phyloP scores from a whole-genome alignment of 2,888 invertebrate genomes.

The Rapana venosa region DNA sequence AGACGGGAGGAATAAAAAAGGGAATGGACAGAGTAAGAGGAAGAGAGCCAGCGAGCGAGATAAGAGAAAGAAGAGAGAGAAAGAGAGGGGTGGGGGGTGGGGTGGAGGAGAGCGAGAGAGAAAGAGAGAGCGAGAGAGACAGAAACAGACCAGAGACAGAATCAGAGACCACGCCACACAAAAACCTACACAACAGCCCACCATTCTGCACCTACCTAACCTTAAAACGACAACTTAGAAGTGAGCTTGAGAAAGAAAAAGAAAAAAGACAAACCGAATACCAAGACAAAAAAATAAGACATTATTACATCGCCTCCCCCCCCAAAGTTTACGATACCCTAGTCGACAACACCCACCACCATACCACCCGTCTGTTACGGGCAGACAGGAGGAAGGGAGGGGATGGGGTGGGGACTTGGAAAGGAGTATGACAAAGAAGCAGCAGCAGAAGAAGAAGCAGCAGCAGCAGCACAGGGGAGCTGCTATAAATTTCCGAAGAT shows the following conservation, averaged over 20 bases:
- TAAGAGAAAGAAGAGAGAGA: slow-evolving; percentile 22
- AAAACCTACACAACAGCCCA: too few species aligned
- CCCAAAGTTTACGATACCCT: neutral
- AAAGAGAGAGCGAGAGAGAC: neutral
- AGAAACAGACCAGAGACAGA: neutral
- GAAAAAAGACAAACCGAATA: neutral
- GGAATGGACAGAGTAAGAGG: slow-evolving; percentile 35
- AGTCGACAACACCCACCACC: neutral
- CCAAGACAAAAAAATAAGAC: neutral
- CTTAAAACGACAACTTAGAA: too few species aligned
- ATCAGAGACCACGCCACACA: too few species aligned
- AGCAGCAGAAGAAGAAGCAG: neutral
- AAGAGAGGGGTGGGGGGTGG: neutral
- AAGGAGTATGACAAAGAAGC: neutral
- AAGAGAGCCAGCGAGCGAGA: slow-evolving; percentile 22
- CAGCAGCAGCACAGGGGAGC: neutral
- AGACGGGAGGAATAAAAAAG: neutral
- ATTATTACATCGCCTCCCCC: neutral
- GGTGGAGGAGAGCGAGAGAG: neutral
- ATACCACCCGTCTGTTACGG: neutral
- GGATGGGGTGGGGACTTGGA: too few species aligned
- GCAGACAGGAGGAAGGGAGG: neutral
- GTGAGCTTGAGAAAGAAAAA: too few species aligned
- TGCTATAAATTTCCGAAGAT: neutral
- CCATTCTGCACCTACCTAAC: too few species aligned